These are phyloP conservation scores for Drosophila niveifrons DNA, from an alignment of 2,888 invertebrate genomes.

Conservation along the genomic window DNA sequence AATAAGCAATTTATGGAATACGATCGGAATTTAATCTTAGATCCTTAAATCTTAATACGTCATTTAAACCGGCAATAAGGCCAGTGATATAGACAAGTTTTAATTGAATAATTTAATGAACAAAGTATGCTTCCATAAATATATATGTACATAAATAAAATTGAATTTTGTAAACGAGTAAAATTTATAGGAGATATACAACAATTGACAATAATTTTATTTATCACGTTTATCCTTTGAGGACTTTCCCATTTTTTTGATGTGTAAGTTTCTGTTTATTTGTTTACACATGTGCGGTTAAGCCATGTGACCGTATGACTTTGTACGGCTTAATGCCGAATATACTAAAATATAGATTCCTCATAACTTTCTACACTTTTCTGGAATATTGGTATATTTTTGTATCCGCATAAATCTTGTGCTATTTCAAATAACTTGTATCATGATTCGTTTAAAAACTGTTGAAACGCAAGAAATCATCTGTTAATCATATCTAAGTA, in stretches of 20 bases:
- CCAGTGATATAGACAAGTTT: neutral
- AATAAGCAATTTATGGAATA: no score
- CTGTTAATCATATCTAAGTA: constrained; percentile 1
- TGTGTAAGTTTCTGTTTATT: no score
- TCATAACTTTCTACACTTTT: no score
- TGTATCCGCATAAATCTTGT: no score
- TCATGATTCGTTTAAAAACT: no score
- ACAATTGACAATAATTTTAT: constrained; percentile 43
- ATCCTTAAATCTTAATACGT: constrained; percentile 85
- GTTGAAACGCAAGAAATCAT: no score
- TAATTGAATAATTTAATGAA: neutral
- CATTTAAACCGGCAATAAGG: neutral
- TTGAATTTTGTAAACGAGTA: constrained; percentile 7
- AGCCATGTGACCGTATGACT: neutral
- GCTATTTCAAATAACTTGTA: no score
- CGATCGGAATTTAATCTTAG: no score
- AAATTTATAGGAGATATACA: constrained; percentile 9
- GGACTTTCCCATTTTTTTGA: constrained; percentile 94
- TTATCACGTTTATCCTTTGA: constrained; percentile 98
- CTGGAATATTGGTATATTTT: no score
- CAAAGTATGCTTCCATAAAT: neutral
- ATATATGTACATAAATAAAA: constrained; percentile 15
- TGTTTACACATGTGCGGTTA: neutral
- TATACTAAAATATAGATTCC: no score
- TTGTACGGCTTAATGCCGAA: no score